phyloP scores from a whole-genome alignment of 64 coral and sea anemone genomes.

The Montipora efflorescens region DNA sequence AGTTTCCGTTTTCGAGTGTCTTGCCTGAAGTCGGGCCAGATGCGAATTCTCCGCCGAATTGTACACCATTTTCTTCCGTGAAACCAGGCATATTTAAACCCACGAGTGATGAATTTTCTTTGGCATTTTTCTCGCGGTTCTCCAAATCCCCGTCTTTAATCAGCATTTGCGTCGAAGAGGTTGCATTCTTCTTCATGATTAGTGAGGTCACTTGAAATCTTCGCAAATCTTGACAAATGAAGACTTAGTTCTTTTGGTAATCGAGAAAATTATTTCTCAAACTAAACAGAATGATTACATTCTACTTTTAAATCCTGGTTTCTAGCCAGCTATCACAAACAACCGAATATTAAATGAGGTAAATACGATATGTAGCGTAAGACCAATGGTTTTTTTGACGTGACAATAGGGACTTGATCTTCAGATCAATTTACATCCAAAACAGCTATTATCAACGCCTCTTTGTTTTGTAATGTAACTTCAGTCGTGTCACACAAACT shows the following conservation, averaged over 20 bases:
- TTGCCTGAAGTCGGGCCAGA: neutral
- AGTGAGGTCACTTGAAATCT: neutral
- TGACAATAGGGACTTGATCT: constrained; percentile 23
- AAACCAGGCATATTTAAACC: constrained; percentile 21
- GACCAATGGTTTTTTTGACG: neutral
- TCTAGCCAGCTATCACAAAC: neutral
- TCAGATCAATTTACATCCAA: constrained; percentile 53
- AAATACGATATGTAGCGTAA: neutral
- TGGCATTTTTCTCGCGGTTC: neutral
- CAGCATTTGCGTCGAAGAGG: constrained; percentile 28
- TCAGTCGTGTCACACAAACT: neutral
- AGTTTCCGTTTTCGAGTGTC: constrained; percentile 22
- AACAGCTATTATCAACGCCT: constrained; percentile 15
- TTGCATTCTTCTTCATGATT: neutral
- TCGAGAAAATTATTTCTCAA: neutral
- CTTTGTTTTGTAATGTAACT: neutral
- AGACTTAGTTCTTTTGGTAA: neutral
- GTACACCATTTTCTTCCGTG: neutral
- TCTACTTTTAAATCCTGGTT: neutral
- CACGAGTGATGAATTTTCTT: constrained; percentile 2
- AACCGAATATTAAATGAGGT: neutral
- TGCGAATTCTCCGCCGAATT: neutral
- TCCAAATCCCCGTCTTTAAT: neutral
- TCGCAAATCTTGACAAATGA: neutral
- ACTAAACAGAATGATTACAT: neutral